phyloP scores from a whole-genome alignment of 2,797 vertebrate species.

The Agapornis canus region DNA sequence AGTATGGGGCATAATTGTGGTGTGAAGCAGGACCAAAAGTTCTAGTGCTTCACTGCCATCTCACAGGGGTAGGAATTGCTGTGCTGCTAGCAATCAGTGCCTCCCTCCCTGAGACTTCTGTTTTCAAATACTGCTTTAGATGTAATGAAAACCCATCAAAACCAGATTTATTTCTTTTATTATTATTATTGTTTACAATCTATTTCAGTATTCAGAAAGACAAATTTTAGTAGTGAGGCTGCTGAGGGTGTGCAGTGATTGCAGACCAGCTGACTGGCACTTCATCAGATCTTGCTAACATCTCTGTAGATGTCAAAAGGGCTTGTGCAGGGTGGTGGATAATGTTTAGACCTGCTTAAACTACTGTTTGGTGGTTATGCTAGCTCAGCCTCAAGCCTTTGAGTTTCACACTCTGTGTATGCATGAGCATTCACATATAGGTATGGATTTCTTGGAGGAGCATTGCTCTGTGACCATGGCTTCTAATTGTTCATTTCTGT shows the following conservation, averaged over 20 bases:
- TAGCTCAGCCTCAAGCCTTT: background rate
- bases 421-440: rapidly evolving
- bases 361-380: background rate
- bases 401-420: rapidly evolving
- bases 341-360: background rate
- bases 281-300: rapidly evolving
- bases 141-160: background rate
- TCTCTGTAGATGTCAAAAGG: background rate
- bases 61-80: background rate
- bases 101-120: rapidly evolving
- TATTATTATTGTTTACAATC: background rate
- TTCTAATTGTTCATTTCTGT: background rate
- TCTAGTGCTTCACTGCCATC: background rate
- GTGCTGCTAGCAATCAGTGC: background rate
- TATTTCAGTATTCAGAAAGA: background rate
- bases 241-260: background rate
- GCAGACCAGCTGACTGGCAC: background rate
- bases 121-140: background rate
- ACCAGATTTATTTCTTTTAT: background rate
- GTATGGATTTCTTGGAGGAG: background rate
- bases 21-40: background rate
- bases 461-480: rapidly evolving
- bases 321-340: background rate
- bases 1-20: background rate
- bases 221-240: background rate